Evolutionary conservation across 2,888 invertebrate species (phyloP), one percentile per base, ranked within the genome.

Genomic region (Acanthosepion pharaonis): DNA sequence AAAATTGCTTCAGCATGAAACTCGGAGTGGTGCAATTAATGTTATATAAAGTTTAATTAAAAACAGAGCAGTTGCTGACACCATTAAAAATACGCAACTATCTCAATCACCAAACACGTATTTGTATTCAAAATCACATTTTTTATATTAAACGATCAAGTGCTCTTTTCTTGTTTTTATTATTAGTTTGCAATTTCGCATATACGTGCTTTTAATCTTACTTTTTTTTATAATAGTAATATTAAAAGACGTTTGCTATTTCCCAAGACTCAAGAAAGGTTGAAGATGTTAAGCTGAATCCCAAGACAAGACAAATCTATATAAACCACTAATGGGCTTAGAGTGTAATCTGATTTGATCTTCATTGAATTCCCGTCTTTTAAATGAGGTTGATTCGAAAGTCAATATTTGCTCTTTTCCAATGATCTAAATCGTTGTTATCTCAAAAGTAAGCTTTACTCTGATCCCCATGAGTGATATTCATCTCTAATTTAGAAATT

Each of bases 401-500:
- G 78, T 78, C 78, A 78, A 78, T 33, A 78, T 78, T 78, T 78
- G n/a, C 15, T 78, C 33, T 78, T 78, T 33, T 78, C 78, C n/a
- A 33, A 78, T 78, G 78, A 78, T 78, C 78, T 78, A 78, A 78
- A 78, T 78, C 78, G 15, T 33, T n/a, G n/a, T 78, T 78, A 78
- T 78, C n/a, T 33, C n/a, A n/a, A 78, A 78, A 78, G n/a, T 78
- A 78, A 78, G 78, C 78, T 78, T 78, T n/a, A 78, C 78, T 78
- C 78, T 78, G n/a, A 78, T 78, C 78, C 78, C 18, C 78, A 78
- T 78, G n/a, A 33, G 78, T 78, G 78, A 78, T 78, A 78, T 78
- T 78, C n/a, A 78, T 78, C 78, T 78, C 78, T 78, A 33, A 11
- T 78, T 78, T 33, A 15, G n/a, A 78, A 78, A 78, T 78, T 78